Evolutionary conservation across 2,113 vertebrate genomes (phyloP), one percentile per base, ranked within the genome.

Genomic region (Furnarius figulus): DNA sequence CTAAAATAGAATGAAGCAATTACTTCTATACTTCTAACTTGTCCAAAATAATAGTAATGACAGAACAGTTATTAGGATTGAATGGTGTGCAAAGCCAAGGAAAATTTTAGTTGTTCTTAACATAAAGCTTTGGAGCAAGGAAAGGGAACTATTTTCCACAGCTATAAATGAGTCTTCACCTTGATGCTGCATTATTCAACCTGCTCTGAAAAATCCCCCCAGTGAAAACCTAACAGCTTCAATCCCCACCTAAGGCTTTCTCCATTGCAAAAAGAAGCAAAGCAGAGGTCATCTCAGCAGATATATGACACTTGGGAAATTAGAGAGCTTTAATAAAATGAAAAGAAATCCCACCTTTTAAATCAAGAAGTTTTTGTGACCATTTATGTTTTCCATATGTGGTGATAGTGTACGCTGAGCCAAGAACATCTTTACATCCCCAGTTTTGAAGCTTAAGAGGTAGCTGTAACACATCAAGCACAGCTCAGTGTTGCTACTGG

Each of bases 341-440:
- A 70, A 94, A 94, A 87, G 35, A 90, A 96, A 91, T 70, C 74
- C 58, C 93, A 95, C 47, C 50, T 93, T 91, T 89, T 85, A 94
- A 96, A 96, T 94, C 78, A 89, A 91, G 74, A 58, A 59, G 42
- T 5, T 87, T 95, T 83, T 85, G 59, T 83, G 85, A 61, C 46
- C 42, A 19, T 71, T 91, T 85, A 72, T 87, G 42, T 87, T 87
- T 90, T 91, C 89, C 71, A 83, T 66, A 70, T 96, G 71, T 2
- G 11, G 35, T 87, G 47, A 73, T 67, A 73, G 30, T 33, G 9
- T 49, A 35, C 1, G 4, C 50, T 74, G 74, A 82, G 85, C 71
- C 94, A 91, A 90, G 74, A 94, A 58, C 50, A 68, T 77, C 71
- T 89, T 89, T 90, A 83, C 24, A 66, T 74, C 27, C 17, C 15